Percentiles rank a stretch among this genome's conserved stretches.
Conservation (phyloP, 2,888 invertebrate species). For the Acrobasis repandana region DNA sequence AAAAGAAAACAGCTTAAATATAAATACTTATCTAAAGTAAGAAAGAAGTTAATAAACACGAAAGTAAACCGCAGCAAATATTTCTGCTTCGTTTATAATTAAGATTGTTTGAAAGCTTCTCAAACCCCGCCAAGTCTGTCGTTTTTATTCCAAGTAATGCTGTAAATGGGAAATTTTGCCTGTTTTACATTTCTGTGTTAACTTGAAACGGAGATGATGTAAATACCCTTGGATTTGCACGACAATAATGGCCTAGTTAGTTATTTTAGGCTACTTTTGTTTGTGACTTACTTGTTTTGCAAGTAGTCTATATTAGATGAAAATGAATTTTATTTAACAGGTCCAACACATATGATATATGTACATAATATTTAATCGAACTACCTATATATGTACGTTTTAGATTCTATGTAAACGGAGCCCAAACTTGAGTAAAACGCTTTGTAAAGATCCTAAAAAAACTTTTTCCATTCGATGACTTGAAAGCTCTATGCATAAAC, state of each 20-base stretch:
- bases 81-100: background rate
- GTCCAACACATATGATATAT: no score
- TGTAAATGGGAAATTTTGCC: background rate
- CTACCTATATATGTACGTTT: no score
- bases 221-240: no score
- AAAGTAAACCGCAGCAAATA: background rate
- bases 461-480: constrained; percentile 14
- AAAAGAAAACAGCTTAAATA: background rate
- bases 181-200: background rate
- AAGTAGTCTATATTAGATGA: no score
- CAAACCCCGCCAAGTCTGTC: background rate
- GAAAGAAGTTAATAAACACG: background rate
- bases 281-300: no score
- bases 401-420: constrained; percentile 1
- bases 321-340: no score
- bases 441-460: constrained; percentile 5
- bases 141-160: background rate
- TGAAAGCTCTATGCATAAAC: constrained; percentile 17
- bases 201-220: background rate
- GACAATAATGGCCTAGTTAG: no score
- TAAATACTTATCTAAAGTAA: background rate
- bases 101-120: constrained; percentile 1
- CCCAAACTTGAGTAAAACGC: background rate
- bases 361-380: no score
- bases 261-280: no score